Percentiles rank a stretch among this genome's conserved stretches.
phyloP scores from a whole-genome alignment of 2,797 vertebrate species.

The Acrocephalus scirpaceus region DNA sequence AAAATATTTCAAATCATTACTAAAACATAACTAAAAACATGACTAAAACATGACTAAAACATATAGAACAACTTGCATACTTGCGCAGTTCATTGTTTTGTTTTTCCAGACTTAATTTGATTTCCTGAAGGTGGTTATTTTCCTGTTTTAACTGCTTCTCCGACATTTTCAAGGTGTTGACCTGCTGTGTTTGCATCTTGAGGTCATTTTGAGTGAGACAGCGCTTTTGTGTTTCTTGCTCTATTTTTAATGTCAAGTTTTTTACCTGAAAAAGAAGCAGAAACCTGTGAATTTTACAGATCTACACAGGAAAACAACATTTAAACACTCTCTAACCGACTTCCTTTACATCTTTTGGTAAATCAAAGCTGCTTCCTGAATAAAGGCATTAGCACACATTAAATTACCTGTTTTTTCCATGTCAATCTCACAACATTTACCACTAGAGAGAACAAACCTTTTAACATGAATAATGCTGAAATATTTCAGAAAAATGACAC shows the following conservation, averaged over 20 bases:
- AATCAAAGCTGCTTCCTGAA: neutral
- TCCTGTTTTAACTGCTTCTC: slow-evolving; percentile 98
- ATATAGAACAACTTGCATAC: slow-evolving; percentile 72
- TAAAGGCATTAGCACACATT: neutral
- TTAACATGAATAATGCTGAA: neutral
- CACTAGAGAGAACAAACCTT: neutral
- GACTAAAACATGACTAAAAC: neutral
- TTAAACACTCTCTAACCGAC: neutral
- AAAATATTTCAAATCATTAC: neutral
- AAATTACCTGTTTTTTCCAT: neutral
- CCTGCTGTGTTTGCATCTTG: slow-evolving; percentile 95
- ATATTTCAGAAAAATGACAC: neutral
- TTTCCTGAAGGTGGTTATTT: slow-evolving; percentile 94
- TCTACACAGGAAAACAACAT: neutral
- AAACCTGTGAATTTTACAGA: slow-evolving; percentile 23
- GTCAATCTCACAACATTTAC: neutral
- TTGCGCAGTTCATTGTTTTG: slow-evolving; percentile 96
- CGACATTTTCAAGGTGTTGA: slow-evolving; percentile 88
- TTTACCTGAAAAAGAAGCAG: slow-evolving; percentile 84
- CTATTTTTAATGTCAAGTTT: slow-evolving; percentile 93
- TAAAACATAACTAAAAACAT: no score
- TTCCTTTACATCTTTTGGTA: neutral
- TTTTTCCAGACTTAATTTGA: slow-evolving; percentile 93
- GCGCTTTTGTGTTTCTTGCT: slow-evolving; percentile 97
- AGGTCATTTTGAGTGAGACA: slow-evolving; percentile 94